Evolutionary conservation across 1,140 invertebrate genomes (phyloP).

Genomic region (Forficula auricularia): DNA sequence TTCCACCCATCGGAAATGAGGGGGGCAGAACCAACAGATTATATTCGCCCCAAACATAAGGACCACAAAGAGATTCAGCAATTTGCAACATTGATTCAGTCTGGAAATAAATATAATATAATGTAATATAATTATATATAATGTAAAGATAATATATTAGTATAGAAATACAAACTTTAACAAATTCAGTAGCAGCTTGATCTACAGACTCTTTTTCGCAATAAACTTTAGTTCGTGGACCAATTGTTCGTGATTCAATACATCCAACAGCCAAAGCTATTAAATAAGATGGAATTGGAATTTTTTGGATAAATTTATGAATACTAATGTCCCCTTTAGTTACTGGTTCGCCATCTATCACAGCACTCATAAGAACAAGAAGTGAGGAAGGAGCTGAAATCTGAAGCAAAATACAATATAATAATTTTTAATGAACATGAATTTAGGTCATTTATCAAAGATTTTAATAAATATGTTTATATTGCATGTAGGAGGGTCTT

Average conservation of each 20-base stretch:
- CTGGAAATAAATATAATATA: constrained; percentile 21
- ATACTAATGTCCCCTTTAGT: constrained; percentile 25
- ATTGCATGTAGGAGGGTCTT: too few relatives aligned
- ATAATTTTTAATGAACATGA: constrained; percentile 4
- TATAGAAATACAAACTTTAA: constrained; percentile 31
- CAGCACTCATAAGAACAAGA: constrained; percentile 78
- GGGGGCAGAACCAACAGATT: constrained; percentile 84
- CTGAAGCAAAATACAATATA: constrained; percentile 26
- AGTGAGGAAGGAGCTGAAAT: constrained; percentile 55
- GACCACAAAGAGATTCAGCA: constrained; percentile 65
- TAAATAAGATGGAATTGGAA: constrained; percentile 57
- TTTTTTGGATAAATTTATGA: constrained; percentile 54
- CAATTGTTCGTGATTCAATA: constrained; percentile 55
- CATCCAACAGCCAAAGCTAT: constrained; percentile 77
- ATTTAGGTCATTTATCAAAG: too few relatives aligned
- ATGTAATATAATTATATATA: not conserved
- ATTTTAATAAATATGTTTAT: too few relatives aligned
- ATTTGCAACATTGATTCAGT: constrained; percentile 67
- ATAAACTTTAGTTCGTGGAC: constrained; percentile 71
- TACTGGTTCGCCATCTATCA: constrained; percentile 31
- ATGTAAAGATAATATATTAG: not conserved
- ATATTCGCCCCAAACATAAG: constrained; percentile 72
- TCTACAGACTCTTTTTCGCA: constrained; percentile 74
- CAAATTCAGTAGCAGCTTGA: constrained; percentile 70
- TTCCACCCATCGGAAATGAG: constrained; percentile 86